Percentiles rank a stretch among this genome's conserved stretches.
phyloP scores from a whole-genome alignment of 1,140 invertebrate species.

The Chelonus insularis region DNA sequence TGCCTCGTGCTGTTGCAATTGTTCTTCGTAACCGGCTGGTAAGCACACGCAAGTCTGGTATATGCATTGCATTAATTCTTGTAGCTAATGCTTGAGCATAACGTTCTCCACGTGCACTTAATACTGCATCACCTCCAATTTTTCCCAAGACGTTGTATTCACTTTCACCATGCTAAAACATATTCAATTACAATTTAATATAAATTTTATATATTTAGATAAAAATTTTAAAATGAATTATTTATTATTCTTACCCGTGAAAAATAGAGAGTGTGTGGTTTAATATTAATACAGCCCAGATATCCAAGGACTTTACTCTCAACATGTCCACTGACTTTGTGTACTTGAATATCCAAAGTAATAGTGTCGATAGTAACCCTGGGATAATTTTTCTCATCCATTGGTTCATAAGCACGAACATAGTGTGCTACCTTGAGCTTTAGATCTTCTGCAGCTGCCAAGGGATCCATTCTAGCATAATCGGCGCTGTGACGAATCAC shows the following conservation, averaged over 20 bases:
- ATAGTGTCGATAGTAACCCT: conserved; percentile 75
- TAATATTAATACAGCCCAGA: conserved; percentile 73
- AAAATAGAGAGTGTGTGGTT: conserved; percentile 74
- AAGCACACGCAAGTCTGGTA: conserved; percentile 78
- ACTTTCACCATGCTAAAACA: conserved; percentile 93
- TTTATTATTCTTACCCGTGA: conserved; percentile 68
- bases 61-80: conserved; percentile 72
- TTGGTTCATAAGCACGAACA: conserved; percentile 76
- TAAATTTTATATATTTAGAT: conserved; percentile 26
- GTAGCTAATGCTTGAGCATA: conserved; percentile 78
- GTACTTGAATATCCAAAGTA: conserved; percentile 64
- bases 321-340: conserved; percentile 68
- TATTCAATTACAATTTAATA: conserved; percentile 37
- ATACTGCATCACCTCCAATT: conserved; percentile 85
- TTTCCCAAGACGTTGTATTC: conserved; percentile 87
- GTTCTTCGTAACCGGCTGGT: conserved; percentile 85
- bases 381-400: conserved; percentile 64
- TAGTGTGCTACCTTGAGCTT: conserved; percentile 85
- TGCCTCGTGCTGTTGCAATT: conserved; percentile 80
- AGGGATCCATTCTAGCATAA: conserved; percentile 77
- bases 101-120: conserved; percentile 77
- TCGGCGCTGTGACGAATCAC: conserved; percentile 90
- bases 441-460: conserved; percentile 79
- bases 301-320: conserved; percentile 78
- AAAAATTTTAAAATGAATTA: conserved; percentile 29